Percentiles rank a stretch among this genome's conserved stretches.
phyloP scores from a whole-genome alignment of 2,113 vertebrate genomes.

The Paracanthobrama guichenoti region DNA sequence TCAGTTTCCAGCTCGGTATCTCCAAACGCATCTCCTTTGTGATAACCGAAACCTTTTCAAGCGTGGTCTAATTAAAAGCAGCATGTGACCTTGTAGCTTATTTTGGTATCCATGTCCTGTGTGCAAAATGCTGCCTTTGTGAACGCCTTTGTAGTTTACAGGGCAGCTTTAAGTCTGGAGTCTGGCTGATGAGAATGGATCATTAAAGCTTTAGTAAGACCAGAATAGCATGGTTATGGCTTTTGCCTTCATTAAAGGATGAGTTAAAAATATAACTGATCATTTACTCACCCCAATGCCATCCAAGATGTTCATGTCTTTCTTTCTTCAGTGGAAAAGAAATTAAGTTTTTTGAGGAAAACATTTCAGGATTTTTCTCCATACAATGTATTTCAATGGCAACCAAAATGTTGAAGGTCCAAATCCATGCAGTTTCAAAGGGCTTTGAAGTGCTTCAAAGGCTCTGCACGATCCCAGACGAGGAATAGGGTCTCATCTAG shows the following conservation, averaged over 20 bases:
- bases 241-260: not conserved
- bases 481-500: too few relatives aligned
- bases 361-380: too few relatives aligned
- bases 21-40: conserved; percentile 1
- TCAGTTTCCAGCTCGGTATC: not conserved
- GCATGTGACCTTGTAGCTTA: conserved; percentile 4
- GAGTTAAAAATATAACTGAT: too few relatives aligned
- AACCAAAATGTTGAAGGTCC: too few relatives aligned
- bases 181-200: conserved; percentile 15
- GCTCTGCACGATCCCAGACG: too few relatives aligned
- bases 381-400: too few relatives aligned
- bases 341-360: too few relatives aligned
- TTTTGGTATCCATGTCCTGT: not conserved
- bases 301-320: too few relatives aligned
- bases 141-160: conserved; percentile 39
- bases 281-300: too few relatives aligned
- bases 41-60: not conserved
- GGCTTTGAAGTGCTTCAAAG: too few relatives aligned
- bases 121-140: conserved; percentile 25
- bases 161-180: conserved; percentile 15
- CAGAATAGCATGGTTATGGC: not conserved
- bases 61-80: conserved; percentile 37
- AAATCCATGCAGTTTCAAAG: too few relatives aligned
- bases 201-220: conserved; percentile 2
- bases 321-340: too few relatives aligned